Percentiles rank a stretch among this genome's conserved stretches.
These are phyloP conservation scores for Artemia franciscana DNA, from an alignment of 1,140 invertebrate genomes.

Conservation along the genomic window DNA sequence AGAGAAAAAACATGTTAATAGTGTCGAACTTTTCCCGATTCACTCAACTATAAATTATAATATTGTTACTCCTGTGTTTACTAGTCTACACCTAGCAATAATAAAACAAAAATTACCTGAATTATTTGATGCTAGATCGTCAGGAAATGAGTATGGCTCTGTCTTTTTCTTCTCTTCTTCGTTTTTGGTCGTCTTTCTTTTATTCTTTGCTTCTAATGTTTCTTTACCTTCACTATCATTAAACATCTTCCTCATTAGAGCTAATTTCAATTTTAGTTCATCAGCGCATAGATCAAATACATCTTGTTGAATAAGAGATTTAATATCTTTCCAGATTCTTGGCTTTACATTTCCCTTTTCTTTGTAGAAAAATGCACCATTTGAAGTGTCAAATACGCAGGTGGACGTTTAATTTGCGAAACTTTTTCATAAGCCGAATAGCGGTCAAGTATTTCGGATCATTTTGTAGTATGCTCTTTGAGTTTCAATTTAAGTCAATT, in stretches of 20 bases:
- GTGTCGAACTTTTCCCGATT: too few relatives aligned
- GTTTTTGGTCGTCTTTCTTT: constrained; percentile 22
- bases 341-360: constrained; percentile 88
- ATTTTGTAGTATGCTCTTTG: constrained; percentile 82
- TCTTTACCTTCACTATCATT: constrained; percentile 57
- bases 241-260: constrained; percentile 71
- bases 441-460: constrained; percentile 55
- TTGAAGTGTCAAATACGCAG: constrained; percentile 87
- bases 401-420: constrained; percentile 73
- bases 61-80: too few relatives aligned
- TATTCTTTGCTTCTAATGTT: constrained; percentile 29
- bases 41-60: too few relatives aligned
- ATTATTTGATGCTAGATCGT: constrained; percentile 87
- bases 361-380: constrained; percentile 94
- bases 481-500: constrained; percentile 74
- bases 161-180: constrained; percentile 24
- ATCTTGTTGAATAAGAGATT: constrained; percentile 87
- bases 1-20: too few relatives aligned
- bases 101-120: too few relatives aligned
- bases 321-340: constrained; percentile 94
- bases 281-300: constrained; percentile 79
- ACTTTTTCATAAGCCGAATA: constrained; percentile 85
- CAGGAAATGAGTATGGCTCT: constrained; percentile 48
- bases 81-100: too few relatives aligned
- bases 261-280: constrained; percentile 68